Evolutionary conservation across 1,140 invertebrate genomes (phyloP), one percentile per base, ranked within the genome.

Genomic region (Aphelinus atriplicis): DNA sequence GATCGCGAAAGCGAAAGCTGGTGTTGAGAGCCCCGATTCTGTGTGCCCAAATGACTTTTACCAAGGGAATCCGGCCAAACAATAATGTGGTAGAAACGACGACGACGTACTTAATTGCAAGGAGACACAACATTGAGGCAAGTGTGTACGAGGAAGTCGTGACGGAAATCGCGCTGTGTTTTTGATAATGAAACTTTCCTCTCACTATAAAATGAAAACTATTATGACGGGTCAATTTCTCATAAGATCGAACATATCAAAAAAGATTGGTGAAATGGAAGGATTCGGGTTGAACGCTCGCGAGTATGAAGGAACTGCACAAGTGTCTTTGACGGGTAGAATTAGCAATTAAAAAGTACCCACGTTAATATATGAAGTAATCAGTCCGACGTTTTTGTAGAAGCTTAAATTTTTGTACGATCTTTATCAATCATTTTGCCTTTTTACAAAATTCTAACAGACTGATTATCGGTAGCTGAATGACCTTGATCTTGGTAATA

Each of bases 1-100:
- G 92, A 93, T 81, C 83, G 88, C 6, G 86, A 88, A 51, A 90
- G 88, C 71, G 93, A 94, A 84, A 93, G 92, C 68, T 94, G 93
- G 93, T 94, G 93, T 90, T 94, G 85, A 88, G 7, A 26, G 26
- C 26, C 26, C 26, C 26, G 26, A 26, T 26, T 26, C 26, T 26
- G 0, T 26, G 26, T 26, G 26, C 26, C 26, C 26, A 26, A 26
- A 26, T 26, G 26, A 26, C 26, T 26, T 26, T 26, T 26, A 26
- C 26, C 26, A 26, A 26, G 26, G 26, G 26, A 26, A 26, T 26
- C 26, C 26, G 26, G 26, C 26, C 26, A 26, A 26, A 26, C 26
- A 26, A 26, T 26, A 26, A 26, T 26, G 26, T 26, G 26, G 26
- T 26, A 26, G 26, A 26, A 26, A 26, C 26, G 26, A 26, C 26